Percentiles rank a stretch among this genome's conserved stretches.
Evolutionary conservation across 2,888 invertebrate species (phyloP).

Genomic region (Encarsia formosa): DNA sequence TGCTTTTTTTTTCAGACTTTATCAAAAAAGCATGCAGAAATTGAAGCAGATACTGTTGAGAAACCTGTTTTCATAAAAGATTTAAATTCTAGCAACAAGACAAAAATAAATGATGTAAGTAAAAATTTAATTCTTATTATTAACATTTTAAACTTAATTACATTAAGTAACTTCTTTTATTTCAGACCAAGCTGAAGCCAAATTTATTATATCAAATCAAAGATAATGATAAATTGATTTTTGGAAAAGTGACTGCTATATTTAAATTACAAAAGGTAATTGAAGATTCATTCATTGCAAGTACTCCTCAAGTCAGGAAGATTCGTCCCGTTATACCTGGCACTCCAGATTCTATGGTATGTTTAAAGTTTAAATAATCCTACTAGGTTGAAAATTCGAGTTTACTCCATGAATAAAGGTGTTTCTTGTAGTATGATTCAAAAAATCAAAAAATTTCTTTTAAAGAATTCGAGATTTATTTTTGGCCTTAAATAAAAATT

Average conservation of each 20-base stretch:
- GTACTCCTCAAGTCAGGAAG: constrained; percentile 27
- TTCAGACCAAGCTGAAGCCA: constrained; percentile 40
- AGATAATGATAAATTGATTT: constrained; percentile 38
- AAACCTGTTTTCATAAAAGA: constrained; percentile 51
- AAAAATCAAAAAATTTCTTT: no score
- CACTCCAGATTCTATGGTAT: constrained; percentile 36
- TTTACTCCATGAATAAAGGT: no score
- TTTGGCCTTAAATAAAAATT: no score
- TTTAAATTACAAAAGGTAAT: constrained; percentile 26
- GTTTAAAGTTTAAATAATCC: no score
- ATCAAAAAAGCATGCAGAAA: constrained; percentile 54
- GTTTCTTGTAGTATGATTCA: no score
- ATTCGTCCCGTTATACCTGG: constrained; percentile 30
- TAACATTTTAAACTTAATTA: constrained; percentile 10
- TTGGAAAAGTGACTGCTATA: constrained; percentile 38
- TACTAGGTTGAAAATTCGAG: no score
- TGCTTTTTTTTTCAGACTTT: constrained; percentile 46
- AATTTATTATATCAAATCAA: constrained; percentile 40
- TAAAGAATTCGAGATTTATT: no score
- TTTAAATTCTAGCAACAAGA: constrained; percentile 53
- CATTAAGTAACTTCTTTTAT: constrained; percentile 3
- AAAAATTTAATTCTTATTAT: background rate
- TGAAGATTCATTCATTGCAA: constrained; percentile 27
- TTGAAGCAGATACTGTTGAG: constrained; percentile 45
- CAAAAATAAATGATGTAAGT: constrained; percentile 52